Base-by-base conservation (phyloP, 2,113 vertebrate genomes). In the Neolamprologus brichardi region DNA sequence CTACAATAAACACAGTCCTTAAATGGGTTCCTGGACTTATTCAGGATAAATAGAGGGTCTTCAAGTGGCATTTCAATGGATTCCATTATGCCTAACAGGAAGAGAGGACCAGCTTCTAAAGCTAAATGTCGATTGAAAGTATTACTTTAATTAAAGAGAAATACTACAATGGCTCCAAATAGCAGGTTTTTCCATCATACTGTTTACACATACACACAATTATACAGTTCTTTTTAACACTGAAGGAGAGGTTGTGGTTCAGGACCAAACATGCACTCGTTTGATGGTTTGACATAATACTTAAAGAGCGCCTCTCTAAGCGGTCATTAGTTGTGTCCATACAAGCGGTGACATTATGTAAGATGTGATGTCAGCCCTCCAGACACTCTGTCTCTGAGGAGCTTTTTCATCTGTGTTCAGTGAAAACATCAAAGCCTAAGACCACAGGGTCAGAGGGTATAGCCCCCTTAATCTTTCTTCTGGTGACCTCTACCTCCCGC, bases 361-460 rank as follows among this genome's bases (percentile, higher is more conserved):
- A 87, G 86, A 56, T 52, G 7, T 83, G 83, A 84, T 49, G 72
- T 90, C 79, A 88, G 86, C 6, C 87, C 60, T 67, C n/a, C 77
- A 87, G 88, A 89, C 87, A 13, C 7, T 2, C n/a, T 81, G 90
- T 92, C 91, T 92, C 81, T 52, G 41, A 30, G 41, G 13, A 9
- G 11, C 17, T 51, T 77, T 77, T 82, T 85, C 91, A 86, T 93
- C 85, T 91, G 88, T 87, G 75, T 82, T 85, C 41, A 58, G 39
- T 86, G 75, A 81, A 92, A 88, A 86, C 91, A 91, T 93, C 82
- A 94, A 93, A 92, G 82, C 34, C 49, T 4, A 10, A 56, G 52
- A 88, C 91, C 14, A 78, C 3, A 11, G 39, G 84, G 85, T 90
- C 89, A 37, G 6, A 20, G 51, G 58, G 41, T 41, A 80, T 17